phyloP scores from a whole-genome alignment of 1,140 invertebrate species.

The Brachionus paranguensis region DNA sequence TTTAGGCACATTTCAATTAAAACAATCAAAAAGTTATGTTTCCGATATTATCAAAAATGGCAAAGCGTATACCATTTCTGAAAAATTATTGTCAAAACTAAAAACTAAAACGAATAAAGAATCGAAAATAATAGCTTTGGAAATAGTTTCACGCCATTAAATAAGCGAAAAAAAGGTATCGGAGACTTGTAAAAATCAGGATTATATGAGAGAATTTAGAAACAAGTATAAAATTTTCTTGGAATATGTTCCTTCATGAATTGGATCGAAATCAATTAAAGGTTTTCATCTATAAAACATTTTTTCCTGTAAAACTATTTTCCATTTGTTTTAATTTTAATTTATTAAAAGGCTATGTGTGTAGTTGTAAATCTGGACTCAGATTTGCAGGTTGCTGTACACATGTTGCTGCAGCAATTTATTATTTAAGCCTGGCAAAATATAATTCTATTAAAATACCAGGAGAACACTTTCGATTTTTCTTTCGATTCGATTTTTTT shows the following conservation, averaged over 20 bases:
- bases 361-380: slow-evolving; percentile 9
- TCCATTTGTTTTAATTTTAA: slow-evolving; percentile 1
- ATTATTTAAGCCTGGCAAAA: not conserved
- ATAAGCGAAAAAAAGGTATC: slow-evolving; percentile 3
- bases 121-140: not conserved
- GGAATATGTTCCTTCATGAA: slow-evolving; percentile 3
- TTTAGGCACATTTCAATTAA: slow-evolving; percentile 22
- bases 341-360: slow-evolving; percentile 7
- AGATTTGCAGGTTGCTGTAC: not conserved
- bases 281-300: not conserved
- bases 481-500: slow-evolving; percentile 8
- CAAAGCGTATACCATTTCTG: not conserved
- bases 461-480: too few relatives aligned
- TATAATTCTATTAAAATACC: not conserved
- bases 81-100: not conserved
- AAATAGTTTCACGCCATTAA: slow-evolving; percentile 7
- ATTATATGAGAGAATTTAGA: slow-evolving; percentile 11
- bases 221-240: slow-evolving; percentile 12
- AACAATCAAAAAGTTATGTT: not conserved
- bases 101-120: not conserved
- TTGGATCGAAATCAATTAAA: slow-evolving; percentile 7
- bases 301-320: slow-evolving; percentile 2
- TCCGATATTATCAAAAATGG: not conserved
- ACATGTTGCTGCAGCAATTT: slow-evolving; percentile 8
- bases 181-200: not conserved